Evolutionary conservation across 2,113 vertebrate genomes (phyloP).

Genomic region (Orthonyx spaldingii): DNA sequence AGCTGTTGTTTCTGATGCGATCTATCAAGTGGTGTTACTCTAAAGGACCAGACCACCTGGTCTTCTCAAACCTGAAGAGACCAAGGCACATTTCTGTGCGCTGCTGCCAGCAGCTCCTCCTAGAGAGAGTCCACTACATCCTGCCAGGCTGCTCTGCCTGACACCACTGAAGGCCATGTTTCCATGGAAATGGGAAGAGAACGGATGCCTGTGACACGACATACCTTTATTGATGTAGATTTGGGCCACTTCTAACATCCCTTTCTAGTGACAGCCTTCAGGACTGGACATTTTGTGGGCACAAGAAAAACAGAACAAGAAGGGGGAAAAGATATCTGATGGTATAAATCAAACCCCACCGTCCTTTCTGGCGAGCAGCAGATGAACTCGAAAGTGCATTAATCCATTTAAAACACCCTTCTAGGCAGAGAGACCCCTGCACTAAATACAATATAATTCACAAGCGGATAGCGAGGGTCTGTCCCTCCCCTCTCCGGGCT

Average conservation of each 20-base stretch:
- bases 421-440: not conserved
- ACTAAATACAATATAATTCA: not conserved
- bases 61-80: not conserved
- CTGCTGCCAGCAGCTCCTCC: not conserved
- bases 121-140: not conserved
- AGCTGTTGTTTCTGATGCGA: not conserved
- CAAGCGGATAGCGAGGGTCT: fast-evolving
- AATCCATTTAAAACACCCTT: not conserved
- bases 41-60: not conserved
- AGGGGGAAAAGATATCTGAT: not conserved
- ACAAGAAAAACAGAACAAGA: not conserved
- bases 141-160: not conserved
- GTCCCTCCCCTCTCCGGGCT: not conserved
- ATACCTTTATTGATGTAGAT: not conserved
- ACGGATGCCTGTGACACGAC: not conserved
- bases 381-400: not conserved
- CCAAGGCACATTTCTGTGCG: not conserved
- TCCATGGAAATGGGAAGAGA: constrained; percentile 52
- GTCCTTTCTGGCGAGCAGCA: not conserved
- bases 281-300: not conserved
- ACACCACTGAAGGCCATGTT: not conserved
- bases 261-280: not conserved
- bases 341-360: not conserved
- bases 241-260: not conserved
- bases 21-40: not conserved